These are phyloP conservation scores for Erynnis tages DNA, from an alignment of 2,888 invertebrate species.

Conservation along the genomic window DNA sequence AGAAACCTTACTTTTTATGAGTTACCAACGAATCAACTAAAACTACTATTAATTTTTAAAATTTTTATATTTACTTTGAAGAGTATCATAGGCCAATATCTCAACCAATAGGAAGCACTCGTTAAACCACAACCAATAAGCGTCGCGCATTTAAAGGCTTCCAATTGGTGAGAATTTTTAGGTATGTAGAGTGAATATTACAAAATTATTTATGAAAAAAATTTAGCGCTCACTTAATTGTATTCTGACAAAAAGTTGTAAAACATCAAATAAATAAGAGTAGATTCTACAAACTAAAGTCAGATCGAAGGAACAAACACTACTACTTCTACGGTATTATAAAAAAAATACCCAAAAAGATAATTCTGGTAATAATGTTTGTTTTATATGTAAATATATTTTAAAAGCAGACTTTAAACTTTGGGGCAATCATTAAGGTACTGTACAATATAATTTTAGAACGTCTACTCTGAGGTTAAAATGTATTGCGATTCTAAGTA, in stretches of 20 bases:
- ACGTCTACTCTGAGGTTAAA: conserved; percentile 11
- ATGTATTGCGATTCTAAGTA: conserved; percentile 14
- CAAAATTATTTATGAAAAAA: too few species aligned
- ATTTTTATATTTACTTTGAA: too few species aligned
- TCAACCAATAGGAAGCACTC: not conserved
- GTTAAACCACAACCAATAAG: too few species aligned
- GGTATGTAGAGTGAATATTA: not conserved
- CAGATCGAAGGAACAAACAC: not conserved
- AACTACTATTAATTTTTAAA: too few species aligned
- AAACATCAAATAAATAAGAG: not conserved
- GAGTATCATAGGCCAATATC: not conserved
- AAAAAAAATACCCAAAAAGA: conserved; percentile 15
- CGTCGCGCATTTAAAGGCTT: not conserved
- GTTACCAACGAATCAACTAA: too few species aligned
- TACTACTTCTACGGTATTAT: not conserved
- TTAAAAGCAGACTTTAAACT: conserved; percentile 23
- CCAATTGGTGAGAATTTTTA: not conserved
- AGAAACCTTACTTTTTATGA: not conserved
- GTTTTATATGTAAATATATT: conserved; percentile 15
- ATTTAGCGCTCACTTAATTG: not conserved
- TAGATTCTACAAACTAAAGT: not conserved
- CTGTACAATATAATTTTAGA: conserved; percentile 4
- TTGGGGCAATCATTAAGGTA: conserved; percentile 22
- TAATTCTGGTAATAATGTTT: not conserved
- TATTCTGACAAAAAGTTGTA: not conserved